These are phyloP conservation scores for Spilosoma lubricipeda DNA, from an alignment of 2,888 invertebrate species.

Conservation along the genomic window DNA sequence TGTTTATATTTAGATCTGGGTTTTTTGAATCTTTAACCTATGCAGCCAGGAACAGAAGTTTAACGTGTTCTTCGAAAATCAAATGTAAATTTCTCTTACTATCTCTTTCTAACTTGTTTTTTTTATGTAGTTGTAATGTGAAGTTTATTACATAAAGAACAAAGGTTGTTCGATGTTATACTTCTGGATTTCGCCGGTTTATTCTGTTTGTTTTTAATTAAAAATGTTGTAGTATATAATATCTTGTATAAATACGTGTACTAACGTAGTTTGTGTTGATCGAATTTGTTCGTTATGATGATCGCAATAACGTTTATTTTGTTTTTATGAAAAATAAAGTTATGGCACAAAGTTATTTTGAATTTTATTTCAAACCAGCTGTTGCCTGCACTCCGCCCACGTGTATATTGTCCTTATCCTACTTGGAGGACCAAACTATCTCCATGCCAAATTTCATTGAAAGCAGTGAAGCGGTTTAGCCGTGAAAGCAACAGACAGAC, in stretches of 20 bases:
- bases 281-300: conserved; percentile 61
- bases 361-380: not conserved
- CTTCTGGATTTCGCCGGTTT: conserved; percentile 27
- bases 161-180: conserved; percentile 1
- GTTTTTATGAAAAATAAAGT: conserved; percentile 76
- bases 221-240: conserved; percentile 34
- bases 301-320: conserved; percentile 74
- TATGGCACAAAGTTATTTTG: conserved; percentile 70
- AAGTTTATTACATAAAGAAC: conserved; percentile 7
- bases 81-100: too few species aligned
- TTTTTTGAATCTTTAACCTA: conserved; percentile 53
- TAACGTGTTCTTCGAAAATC: not conserved
- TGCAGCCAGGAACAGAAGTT: conserved; percentile 25
- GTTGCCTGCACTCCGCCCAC: too few species aligned
- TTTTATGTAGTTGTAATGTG: not conserved
- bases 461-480: too few species aligned
- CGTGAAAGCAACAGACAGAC: too few species aligned
- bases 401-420: too few species aligned
- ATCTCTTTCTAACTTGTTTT: not conserved
- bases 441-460: too few species aligned
- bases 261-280: conserved; percentile 44
- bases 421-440: too few species aligned
- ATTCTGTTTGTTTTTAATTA: conserved; percentile 20
- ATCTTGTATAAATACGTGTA: conserved; percentile 41
- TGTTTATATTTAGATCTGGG: conserved; percentile 60